A percentile compares a stretch with the other conserved stretches of the same genome.
Evolutionary conservation across 2,797 vertebrate genomes (phyloP).

Genomic region (Harpagifer antarcticus): DNA sequence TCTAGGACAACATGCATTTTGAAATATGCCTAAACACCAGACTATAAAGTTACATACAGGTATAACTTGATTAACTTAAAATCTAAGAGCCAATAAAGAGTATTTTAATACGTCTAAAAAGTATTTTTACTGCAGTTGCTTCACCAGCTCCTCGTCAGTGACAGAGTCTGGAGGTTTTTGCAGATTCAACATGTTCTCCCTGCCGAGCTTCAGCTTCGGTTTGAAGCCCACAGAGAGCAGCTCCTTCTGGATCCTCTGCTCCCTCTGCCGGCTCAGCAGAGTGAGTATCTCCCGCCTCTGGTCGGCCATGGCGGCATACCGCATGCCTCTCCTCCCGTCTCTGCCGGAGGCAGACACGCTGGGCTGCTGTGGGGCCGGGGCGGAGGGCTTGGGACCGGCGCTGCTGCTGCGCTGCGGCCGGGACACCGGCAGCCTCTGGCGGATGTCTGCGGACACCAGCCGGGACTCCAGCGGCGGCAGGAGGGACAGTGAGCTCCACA

Average conservation of each 20-base stretch:
- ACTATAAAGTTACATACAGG: no score
- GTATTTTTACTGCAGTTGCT: conserved; percentile 46
- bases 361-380: conserved; percentile 3
- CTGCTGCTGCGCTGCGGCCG: conserved; percentile 37
- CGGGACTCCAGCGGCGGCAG: conserved; percentile 85
- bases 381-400: not conserved
- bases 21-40: no score
- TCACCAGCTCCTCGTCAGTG: conserved; percentile 56
- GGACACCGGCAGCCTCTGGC: conserved; percentile 83
- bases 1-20: no score
- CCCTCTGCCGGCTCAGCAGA: conserved; percentile 61
- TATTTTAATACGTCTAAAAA: no score
- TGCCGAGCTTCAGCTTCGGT: not conserved
- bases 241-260: conserved; percentile 72
- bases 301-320: conserved; percentile 64
- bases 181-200: fast-evolving
- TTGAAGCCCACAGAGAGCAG: conserved; percentile 28
- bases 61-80: no score
- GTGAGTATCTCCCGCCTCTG: conserved; percentile 69
- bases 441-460: conserved; percentile 78
- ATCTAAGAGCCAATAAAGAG: no score
- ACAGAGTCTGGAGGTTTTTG: conserved; percentile 7
- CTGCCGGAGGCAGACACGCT: conserved; percentile 5
- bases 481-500: conserved; percentile 87
- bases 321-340: conserved; percentile 62